Percentiles rank a stretch among this genome's conserved stretches.
Conservation (phyloP, 2,888 invertebrate genomes). For the Patella depressa region DNA sequence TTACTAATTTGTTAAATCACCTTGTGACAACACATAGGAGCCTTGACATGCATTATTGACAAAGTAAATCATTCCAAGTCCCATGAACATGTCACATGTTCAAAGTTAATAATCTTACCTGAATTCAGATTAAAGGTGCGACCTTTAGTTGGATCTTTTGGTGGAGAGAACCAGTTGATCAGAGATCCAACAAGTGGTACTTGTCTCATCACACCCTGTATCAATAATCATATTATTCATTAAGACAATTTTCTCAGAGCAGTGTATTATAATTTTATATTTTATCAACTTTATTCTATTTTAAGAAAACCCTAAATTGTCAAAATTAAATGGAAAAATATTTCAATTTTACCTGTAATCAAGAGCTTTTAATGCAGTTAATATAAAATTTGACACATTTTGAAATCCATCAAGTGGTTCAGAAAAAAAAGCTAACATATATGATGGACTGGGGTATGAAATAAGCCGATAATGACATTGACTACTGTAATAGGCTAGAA, state of each 20-base stretch:
- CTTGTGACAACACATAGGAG: too few relatives aligned
- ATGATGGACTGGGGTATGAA: background rate
- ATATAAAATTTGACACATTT: too few relatives aligned
- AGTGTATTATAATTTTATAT: too few relatives aligned
- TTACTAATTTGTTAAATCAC: too few relatives aligned
- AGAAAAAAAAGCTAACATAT: too few relatives aligned
- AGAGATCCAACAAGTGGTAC: conserved; percentile 95
- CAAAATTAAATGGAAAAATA: background rate
- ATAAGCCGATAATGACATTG: background rate
- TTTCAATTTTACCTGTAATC: background rate
- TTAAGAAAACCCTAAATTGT: too few relatives aligned
- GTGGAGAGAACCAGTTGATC: conserved; percentile 96
- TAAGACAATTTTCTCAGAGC: too few relatives aligned
- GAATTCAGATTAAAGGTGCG: conserved; percentile 83
- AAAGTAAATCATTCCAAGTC: too few relatives aligned
- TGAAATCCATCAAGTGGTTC: background rate
- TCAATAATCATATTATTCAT: background rate
- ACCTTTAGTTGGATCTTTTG: conserved; percentile 83
- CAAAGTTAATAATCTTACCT: conserved; percentile 61
- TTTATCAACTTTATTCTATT: too few relatives aligned
- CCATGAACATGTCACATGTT: conserved; percentile 17
- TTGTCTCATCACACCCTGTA: conserved; percentile 86
- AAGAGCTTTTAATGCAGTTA: too few relatives aligned
- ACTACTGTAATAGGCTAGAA: background rate
- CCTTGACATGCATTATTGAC: too few relatives aligned